Evolutionary conservation across 2,888 invertebrate genomes (phyloP).

Genomic region (Diachrysia chrysitis): DNA sequence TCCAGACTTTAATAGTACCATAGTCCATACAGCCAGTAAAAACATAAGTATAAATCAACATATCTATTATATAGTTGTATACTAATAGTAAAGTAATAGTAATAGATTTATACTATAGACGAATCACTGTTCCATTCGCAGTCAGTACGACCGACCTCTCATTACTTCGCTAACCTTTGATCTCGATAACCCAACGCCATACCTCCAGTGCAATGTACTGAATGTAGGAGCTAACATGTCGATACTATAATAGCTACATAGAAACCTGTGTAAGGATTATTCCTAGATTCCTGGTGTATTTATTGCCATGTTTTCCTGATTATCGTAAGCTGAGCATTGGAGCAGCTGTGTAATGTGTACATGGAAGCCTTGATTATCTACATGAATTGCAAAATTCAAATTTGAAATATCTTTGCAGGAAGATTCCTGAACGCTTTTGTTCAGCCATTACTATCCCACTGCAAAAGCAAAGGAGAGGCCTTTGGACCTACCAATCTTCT

Average conservation of each 20-base stretch:
- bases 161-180: slow-evolving; percentile 51
- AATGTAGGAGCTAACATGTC: slow-evolving; percentile 29
- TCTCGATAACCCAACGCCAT: slow-evolving; percentile 46
- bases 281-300: background rate
- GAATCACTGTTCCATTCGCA: slow-evolving; percentile 43
- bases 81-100: slow-evolving; percentile 6
- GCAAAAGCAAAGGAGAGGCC: no score
- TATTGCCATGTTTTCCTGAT: background rate
- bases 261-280: slow-evolving; percentile 3
- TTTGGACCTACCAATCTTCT: no score
- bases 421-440: no score
- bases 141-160: slow-evolving; percentile 35
- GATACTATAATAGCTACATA: slow-evolving; percentile 3
- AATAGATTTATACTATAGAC: slow-evolving; percentile 35
- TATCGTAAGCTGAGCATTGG: background rate
- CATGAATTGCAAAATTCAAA: background rate
- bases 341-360: background rate
- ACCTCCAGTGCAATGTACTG: slow-evolving; percentile 33
- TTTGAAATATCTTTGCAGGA: no score
- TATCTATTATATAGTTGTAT: no score
- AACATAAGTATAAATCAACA: no score
- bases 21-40: no score
- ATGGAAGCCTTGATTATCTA: background rate
- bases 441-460: no score
- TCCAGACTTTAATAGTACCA: no score